phyloP scores from a whole-genome alignment of 2,113 vertebrate species.

The Hypocryptadius cinnamomeus region DNA sequence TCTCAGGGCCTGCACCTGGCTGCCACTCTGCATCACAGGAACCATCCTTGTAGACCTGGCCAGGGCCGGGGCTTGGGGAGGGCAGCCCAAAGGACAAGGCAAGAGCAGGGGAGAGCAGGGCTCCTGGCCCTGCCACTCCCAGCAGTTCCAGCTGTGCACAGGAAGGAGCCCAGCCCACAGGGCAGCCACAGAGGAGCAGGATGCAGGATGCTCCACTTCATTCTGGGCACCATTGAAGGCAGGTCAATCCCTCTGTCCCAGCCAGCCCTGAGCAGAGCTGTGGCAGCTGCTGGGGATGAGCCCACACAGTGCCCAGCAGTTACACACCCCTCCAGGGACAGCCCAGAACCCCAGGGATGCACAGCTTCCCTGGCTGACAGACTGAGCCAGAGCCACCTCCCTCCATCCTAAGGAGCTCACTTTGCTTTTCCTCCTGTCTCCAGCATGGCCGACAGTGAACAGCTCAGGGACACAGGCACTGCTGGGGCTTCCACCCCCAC shows the following conservation, averaged over 20 bases:
- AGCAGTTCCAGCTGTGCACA: not conserved
- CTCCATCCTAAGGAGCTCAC: not conserved
- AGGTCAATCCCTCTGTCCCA: not conserved
- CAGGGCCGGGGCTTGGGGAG: rapidly evolving
- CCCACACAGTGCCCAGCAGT: rapidly evolving
- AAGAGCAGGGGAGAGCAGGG: not conserved
- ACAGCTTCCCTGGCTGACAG: not conserved
- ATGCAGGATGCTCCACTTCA: not conserved
- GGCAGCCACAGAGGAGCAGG: not conserved
- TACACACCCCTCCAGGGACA: not conserved
- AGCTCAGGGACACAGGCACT: not conserved
- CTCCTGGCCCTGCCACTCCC: not conserved
- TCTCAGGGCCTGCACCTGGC: not conserved
- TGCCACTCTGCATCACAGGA: not conserved
- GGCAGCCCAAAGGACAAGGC: not conserved
- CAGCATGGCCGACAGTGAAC: not conserved
- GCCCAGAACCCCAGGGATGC: not conserved
- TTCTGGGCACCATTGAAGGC: not conserved
- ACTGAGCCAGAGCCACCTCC: not conserved
- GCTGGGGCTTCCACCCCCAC: not conserved
- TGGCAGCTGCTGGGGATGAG: not conserved
- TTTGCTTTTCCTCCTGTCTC: not conserved
- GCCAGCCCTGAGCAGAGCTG: not conserved
- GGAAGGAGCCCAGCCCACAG: not conserved
- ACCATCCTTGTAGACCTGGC: not conserved